Conservation (phyloP, 2,888 invertebrate species). For the Aphidius colemani region DNA sequence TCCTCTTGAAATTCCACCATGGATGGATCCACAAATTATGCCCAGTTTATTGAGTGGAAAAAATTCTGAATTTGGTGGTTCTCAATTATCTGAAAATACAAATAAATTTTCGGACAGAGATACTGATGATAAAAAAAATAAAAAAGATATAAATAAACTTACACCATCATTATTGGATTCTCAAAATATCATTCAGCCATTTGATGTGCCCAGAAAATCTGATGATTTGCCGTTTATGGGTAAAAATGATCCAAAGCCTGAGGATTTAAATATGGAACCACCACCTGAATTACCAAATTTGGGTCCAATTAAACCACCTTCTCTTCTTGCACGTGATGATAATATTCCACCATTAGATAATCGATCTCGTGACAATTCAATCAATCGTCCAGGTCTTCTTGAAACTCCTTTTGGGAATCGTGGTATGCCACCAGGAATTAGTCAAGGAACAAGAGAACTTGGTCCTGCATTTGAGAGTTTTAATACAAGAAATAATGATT, state of each 20-base stretch:
- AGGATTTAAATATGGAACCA: slow-evolving; percentile 55
- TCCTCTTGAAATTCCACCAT: slow-evolving; percentile 42
- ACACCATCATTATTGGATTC: background rate
- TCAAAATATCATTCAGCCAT: slow-evolving; percentile 1
- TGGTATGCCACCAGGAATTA: slow-evolving; percentile 15
- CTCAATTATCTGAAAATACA: slow-evolving; percentile 26
- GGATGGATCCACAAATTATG: slow-evolving; percentile 38
- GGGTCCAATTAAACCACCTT: slow-evolving; percentile 39
- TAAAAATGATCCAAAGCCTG: slow-evolving; percentile 53
- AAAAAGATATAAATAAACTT: slow-evolving; percentile 9
- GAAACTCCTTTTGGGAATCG: slow-evolving; percentile 23
- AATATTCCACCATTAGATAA: slow-evolving; percentile 21
- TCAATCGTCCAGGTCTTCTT: slow-evolving; percentile 25
- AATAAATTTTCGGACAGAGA: background rate
- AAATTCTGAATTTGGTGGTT: slow-evolving; percentile 20
- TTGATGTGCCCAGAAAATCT: slow-evolving; percentile 33
- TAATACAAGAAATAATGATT: slow-evolving; percentile 20
- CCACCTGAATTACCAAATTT: slow-evolving; percentile 54
- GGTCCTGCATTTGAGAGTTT: slow-evolving; percentile 23
- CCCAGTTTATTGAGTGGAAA: background rate
- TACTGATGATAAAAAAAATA: background rate
- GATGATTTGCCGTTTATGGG: slow-evolving; percentile 54
- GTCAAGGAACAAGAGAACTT: slow-evolving; percentile 7
- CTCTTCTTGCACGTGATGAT: slow-evolving; percentile 6
- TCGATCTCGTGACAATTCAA: slow-evolving; percentile 26